Conservation (phyloP, 2,797 vertebrate genomes). For the Propithecus perrieri region DNA sequence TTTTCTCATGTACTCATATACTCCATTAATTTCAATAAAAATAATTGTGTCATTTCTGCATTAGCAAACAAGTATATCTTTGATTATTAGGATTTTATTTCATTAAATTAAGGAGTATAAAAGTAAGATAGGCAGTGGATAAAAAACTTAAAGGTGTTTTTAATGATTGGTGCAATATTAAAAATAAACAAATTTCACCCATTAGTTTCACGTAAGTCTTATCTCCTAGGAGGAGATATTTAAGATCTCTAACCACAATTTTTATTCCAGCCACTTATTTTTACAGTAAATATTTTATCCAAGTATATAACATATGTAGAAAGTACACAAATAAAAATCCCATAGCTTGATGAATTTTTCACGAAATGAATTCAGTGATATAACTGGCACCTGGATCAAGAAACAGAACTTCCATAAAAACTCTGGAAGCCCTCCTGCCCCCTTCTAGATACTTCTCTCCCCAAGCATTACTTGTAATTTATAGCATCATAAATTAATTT, state of each 20-base stretch:
- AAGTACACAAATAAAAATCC: not conserved
- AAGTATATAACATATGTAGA: not conserved
- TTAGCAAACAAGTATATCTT: not conserved
- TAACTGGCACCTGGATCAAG: not conserved
- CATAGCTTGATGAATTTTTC: not conserved
- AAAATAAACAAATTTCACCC: not conserved
- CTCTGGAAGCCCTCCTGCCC: fast-evolving
- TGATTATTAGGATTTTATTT: not conserved
- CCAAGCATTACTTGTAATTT: not conserved
- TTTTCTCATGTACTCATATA: not conserved
- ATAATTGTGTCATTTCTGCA: slow-evolving; percentile 36
- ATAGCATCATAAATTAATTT: not conserved
- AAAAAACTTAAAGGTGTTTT: not conserved
- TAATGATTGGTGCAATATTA: not conserved
- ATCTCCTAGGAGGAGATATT: not conserved
- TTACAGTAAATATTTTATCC: not conserved
- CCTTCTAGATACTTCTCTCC: not conserved
- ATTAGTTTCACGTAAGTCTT: not conserved
- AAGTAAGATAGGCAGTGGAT: not conserved
- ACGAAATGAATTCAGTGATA: not conserved
- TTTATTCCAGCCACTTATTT: not conserved
- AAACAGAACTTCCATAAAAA: not conserved
- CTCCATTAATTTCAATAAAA: slow-evolving; percentile 32
- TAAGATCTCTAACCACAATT: not conserved
- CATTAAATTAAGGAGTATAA: not conserved